phyloP scores from a whole-genome alignment of 2,888 invertebrate species.

The Drosophila kokeensis region DNA sequence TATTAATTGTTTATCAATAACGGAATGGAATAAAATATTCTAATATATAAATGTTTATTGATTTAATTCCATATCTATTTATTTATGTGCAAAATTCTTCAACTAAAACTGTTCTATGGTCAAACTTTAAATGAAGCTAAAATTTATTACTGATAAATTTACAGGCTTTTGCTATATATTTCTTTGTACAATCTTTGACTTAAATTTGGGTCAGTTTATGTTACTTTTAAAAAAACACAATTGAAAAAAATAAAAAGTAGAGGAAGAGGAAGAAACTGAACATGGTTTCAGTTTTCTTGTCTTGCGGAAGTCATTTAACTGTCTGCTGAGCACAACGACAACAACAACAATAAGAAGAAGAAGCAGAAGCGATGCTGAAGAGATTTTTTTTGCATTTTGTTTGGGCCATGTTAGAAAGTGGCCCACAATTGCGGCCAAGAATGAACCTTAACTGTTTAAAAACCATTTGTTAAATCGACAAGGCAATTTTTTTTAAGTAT shows the following conservation, averaged over 20 bases:
- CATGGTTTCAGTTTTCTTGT: constrained; percentile 31
- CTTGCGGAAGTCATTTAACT: constrained; percentile 73
- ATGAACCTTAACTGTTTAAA: constrained; percentile 6
- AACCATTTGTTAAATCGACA: constrained; percentile 49
- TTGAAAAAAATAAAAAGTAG: background rate
- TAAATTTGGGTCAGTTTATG: constrained; percentile 24
- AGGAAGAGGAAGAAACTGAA: constrained; percentile 14
- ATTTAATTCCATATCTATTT: background rate
- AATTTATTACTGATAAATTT: background rate
- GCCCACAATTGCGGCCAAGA: constrained; percentile 62
- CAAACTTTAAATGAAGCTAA: background rate
- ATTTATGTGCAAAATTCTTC: background rate
- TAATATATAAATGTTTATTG: background rate
- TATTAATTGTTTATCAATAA: background rate
- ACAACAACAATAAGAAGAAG: constrained; percentile 38
- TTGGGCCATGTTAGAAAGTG: constrained; percentile 70
- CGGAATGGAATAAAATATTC: background rate
- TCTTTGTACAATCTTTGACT: background rate
- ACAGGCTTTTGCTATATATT: background rate
- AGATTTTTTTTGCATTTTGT: constrained; percentile 49
- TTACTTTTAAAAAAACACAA: background rate
- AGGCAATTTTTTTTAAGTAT: constrained; percentile 18
- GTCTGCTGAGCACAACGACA: constrained; percentile 60
- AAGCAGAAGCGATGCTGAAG: constrained; percentile 35
- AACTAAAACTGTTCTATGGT: background rate